Base-by-base conservation (phyloP, 2,888 invertebrate genomes). In the Temnothorax unifasciatus region DNA sequence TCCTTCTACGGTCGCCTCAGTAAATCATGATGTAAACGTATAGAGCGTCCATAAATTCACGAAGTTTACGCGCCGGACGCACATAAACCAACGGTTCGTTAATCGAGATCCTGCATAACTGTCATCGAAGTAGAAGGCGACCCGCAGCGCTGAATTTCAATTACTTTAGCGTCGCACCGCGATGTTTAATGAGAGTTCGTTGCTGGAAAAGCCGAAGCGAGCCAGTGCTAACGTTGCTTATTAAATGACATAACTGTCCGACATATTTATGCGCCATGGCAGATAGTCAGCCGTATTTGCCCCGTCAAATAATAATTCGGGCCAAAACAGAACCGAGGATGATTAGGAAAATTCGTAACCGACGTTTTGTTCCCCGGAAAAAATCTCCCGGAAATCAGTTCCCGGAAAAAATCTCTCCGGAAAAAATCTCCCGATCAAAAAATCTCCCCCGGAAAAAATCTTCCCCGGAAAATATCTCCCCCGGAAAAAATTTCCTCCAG, bases 101-200 rank as follows among this genome's bases (percentile, higher is more conserved):
- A 83, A 76, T 85, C 85, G 79, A 57, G 66, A 71, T 76, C 71
- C 59, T 54, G 66, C 64, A n/a, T 41, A 76, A 79, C 85, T 79
- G 84, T 68, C 83, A 85, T 75, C 83, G 68, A 85, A 61, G 66
- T 82, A 76, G 66, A 76, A 82, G 57, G 54, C 66, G 82, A 76
- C 38, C 34, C 64, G 47, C 54, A 61, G 61, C 64, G 61, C 64
- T 75, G 81, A 85, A 76, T 84, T 87, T 87, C 86, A 85, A 85
- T 87, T 87, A 87, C 81, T 69, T 74, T 79, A 66, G 61, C 38
- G 63, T 57, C 52, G 47, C 75, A 71, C 47, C 74, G 29, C 64
- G 79, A 75, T 61, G 54, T 88, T 88, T 82, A 83, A 85, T 76
- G 82, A 75, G 68, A 84, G 82, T 86, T 86, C 29, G 54, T n/a